phyloP scores from a whole-genome alignment of 2,888 invertebrate genomes.

The Tetragonula carbonaria region DNA sequence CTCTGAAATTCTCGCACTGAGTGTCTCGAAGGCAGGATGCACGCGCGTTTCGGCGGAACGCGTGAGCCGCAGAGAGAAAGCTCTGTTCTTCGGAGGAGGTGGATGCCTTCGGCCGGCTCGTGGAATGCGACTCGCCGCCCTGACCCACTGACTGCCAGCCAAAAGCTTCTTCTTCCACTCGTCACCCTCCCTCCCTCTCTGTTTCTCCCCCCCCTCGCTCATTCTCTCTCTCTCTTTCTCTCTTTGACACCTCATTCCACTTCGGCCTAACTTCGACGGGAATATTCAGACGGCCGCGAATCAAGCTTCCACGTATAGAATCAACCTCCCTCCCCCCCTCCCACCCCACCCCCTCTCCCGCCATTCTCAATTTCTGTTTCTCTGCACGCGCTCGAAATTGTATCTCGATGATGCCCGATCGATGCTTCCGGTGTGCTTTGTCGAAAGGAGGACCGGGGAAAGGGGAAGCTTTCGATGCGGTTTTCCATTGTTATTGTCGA shows the following conservation, averaged over 20 bases:
- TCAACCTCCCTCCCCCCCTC: background rate
- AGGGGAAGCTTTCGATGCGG: background rate
- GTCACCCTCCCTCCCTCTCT: slow-evolving; percentile 32
- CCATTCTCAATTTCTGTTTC: background rate
- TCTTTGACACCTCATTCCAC: slow-evolving; percentile 30
- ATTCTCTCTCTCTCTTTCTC: background rate
- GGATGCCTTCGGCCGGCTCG: slow-evolving; percentile 72
- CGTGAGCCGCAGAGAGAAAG: slow-evolving; percentile 31
- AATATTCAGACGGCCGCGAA: slow-evolving; percentile 60
- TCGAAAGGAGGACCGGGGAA: no score
- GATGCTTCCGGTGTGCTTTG: background rate
- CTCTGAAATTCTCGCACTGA: background rate
- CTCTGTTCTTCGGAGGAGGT: slow-evolving; percentile 45
- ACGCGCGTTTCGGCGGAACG: slow-evolving; percentile 35
- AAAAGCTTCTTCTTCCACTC: slow-evolving; percentile 77
- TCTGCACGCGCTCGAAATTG: slow-evolving; percentile 3
- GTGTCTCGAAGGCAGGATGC: background rate
- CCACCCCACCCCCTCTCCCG: background rate
- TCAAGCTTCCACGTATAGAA: slow-evolving; percentile 32
- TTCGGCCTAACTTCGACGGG: slow-evolving; percentile 49
- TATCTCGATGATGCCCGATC: slow-evolving; percentile 23
- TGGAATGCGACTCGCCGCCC: slow-evolving; percentile 82
- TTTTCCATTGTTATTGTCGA: background rate
- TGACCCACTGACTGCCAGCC: slow-evolving; percentile 83
- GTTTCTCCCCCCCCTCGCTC: slow-evolving; percentile 23